These are phyloP conservation scores for Lophotriccus pileatus DNA, from an alignment of 2,797 vertebrate species.

Conservation along the genomic window DNA sequence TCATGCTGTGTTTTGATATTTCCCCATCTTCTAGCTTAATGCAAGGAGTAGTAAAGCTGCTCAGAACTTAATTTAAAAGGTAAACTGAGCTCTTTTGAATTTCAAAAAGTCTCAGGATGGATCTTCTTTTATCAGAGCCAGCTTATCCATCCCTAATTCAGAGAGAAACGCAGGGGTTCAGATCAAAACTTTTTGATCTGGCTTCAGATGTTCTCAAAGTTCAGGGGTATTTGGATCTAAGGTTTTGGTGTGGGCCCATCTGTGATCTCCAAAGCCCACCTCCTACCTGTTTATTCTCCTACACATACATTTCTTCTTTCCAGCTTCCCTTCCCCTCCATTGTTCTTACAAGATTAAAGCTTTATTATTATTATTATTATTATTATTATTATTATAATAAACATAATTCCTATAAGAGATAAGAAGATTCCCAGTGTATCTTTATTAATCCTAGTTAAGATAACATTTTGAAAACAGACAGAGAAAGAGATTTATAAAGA, in stretches of 20 bases:
- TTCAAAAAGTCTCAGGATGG: constrained; percentile 33
- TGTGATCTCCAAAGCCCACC: background rate
- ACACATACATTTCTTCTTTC: background rate
- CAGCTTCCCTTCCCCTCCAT: background rate
- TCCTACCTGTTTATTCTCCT: background rate
- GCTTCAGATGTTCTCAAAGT: background rate
- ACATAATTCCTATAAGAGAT: constrained; percentile 56
- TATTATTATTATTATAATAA: constrained; percentile 55
- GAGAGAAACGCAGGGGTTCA: background rate
- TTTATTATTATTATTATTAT: constrained; percentile 54
- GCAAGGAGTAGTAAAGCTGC: constrained; percentile 10
- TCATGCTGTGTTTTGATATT: constrained; percentile 59
- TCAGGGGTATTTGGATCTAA: background rate
- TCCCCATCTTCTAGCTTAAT: constrained; percentile 22
- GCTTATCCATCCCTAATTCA: constrained; percentile 26
- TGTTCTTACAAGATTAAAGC: constrained; percentile 49
- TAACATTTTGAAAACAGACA: constrained; percentile 66
- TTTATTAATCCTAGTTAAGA: constrained; percentile 66
- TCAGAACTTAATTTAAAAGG: constrained; percentile 54
- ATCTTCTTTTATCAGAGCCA: constrained; percentile 38
- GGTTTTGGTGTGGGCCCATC: background rate
- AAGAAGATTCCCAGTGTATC: constrained; percentile 59
- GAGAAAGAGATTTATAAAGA: constrained; percentile 61
- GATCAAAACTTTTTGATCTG: constrained; percentile 36
- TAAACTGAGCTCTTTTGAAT: constrained; percentile 57